A percentile compares a stretch with the other conserved stretches of the same genome.
Evolutionary conservation across 2,888 invertebrate species (phyloP).

Genomic region (Agrochola circellaris): DNA sequence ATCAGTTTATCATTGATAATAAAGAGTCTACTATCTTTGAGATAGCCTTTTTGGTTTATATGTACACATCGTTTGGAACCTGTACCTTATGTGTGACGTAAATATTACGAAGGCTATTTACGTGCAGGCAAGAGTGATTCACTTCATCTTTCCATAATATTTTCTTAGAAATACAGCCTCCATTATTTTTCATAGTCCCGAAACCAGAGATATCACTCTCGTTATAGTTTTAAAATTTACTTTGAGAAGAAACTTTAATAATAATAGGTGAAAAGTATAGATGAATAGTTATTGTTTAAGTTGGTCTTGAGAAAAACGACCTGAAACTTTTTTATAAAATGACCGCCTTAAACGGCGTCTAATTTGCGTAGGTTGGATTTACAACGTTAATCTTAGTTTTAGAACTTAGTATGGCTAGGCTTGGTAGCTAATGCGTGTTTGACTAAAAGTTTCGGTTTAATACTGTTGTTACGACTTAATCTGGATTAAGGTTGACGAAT

Average conservation of each 20-base stretch:
- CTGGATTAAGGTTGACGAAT: conserved; percentile 43
- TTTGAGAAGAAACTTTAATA: neutral
- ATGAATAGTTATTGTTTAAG: neutral
- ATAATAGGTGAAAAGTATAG: neutral
- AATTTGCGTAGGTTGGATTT: conserved; percentile 72
- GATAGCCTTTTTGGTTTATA: conserved; percentile 22
- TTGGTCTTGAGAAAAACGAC: conserved; percentile 7
- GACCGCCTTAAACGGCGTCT: conserved; percentile 51
- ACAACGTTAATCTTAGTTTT: conserved; percentile 67
- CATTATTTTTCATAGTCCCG: conserved; percentile 4
- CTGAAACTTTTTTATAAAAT: conserved; percentile 59
- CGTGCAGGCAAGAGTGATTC: conserved; percentile 29
- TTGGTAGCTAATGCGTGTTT: conserved; percentile 36
- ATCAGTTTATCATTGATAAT: conserved; percentile 41
- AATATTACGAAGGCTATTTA: conserved; percentile 19
- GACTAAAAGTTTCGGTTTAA: conserved; percentile 43
- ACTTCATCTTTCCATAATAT: conserved; percentile 6
- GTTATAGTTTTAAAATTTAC: conserved; percentile 3
- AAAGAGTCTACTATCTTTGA: conserved; percentile 19
- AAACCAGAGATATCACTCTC: neutral
- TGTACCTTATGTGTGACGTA: conserved; percentile 26
- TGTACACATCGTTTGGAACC: conserved; percentile 10
- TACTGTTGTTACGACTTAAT: conserved; percentile 51
- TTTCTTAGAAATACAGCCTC: conserved; percentile 11
- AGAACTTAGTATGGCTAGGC: conserved; percentile 51